phyloP scores from a whole-genome alignment of 92 coral and sea anemone species.

The Umimayanthus kanabou region DNA sequence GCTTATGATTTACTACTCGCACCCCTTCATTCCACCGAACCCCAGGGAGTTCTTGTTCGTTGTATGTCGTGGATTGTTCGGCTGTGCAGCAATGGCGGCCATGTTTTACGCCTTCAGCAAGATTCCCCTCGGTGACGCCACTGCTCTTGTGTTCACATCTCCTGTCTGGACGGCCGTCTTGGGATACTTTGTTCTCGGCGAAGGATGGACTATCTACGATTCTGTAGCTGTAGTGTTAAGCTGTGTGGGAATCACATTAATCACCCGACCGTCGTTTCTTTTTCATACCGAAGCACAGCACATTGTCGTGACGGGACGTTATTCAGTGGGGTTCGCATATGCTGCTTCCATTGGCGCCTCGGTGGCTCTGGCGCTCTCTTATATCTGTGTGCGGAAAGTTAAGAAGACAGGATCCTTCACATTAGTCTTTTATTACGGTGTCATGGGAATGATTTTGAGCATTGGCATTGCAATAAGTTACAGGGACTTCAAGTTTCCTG shows the following conservation, averaged over 20 bases:
- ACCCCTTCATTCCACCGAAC: constrained; percentile 25
- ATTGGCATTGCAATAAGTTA: not conserved
- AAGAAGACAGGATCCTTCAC: constrained; percentile 34
- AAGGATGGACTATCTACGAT: constrained; percentile 51
- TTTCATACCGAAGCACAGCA: not conserved
- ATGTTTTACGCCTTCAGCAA: constrained; percentile 44
- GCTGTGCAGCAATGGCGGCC: constrained; percentile 41
- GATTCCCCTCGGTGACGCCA: constrained; percentile 54
- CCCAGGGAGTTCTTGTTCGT: constrained; percentile 15
- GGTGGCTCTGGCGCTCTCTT: constrained; percentile 7
- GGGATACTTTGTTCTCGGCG: constrained; percentile 42
- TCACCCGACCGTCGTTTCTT: constrained; percentile 47
- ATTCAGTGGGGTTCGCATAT: not conserved
- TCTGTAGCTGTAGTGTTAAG: constrained; percentile 43
- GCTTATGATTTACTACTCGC: constrained; percentile 19
- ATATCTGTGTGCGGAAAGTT: constrained; percentile 39
- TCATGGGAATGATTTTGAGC: constrained; percentile 32
- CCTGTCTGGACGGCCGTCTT: constrained; percentile 54
- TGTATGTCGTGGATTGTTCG: constrained; percentile 40
- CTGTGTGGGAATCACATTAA: constrained; percentile 42
- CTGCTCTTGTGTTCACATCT: constrained; percentile 47
- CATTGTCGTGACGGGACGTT: too few species aligned
- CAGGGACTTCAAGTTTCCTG: constrained; percentile 2
- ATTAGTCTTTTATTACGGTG: constrained; percentile 41
- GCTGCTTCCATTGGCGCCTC: constrained; percentile 10